phyloP scores from a whole-genome alignment of 2,888 invertebrate species.

The Ellobium chinense region DNA sequence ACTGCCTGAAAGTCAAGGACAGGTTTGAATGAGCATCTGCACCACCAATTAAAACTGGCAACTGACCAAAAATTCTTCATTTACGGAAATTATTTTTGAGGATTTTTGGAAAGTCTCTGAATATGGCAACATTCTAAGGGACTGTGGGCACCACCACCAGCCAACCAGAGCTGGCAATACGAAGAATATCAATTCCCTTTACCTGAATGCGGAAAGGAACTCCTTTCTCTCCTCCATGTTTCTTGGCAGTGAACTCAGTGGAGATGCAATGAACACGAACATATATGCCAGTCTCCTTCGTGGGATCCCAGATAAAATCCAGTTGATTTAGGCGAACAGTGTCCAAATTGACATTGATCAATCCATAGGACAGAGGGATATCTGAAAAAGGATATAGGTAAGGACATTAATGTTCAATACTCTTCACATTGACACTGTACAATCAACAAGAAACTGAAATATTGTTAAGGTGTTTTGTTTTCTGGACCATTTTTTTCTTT shows the following conservation, averaged over 20 bases:
- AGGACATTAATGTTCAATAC: background rate
- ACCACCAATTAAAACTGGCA: no score
- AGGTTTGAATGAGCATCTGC: no score
- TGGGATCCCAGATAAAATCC: conserved; percentile 96
- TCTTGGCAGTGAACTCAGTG: conserved; percentile 98
- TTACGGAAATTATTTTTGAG: no score
- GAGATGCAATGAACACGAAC: conserved; percentile 96
- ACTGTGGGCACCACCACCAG: no score
- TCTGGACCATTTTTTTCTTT: background rate
- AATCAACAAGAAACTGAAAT: background rate
- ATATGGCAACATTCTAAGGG: no score
- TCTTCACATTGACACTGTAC: background rate
- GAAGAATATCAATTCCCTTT: no score
- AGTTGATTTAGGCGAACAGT: conserved; percentile 87
- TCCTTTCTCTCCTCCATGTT: conserved; percentile 98
- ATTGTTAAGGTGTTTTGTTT: background rate
- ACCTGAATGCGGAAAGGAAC: conserved; percentile 95
- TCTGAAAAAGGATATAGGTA: conserved; percentile 81
- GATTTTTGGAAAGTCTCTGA: no score
- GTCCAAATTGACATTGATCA: conserved; percentile 89
- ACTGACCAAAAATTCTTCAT: no score
- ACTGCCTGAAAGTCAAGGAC: no score
- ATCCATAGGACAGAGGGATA: conserved; percentile 94
- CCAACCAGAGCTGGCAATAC: no score
- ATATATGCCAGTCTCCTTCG: conserved; percentile 96